Percentiles rank a stretch among this genome's conserved stretches.
These are phyloP conservation scores for Gymnoscopelus microlampas DNA, from an alignment of 2,797 vertebrate species.

Conservation along the genomic window DNA sequence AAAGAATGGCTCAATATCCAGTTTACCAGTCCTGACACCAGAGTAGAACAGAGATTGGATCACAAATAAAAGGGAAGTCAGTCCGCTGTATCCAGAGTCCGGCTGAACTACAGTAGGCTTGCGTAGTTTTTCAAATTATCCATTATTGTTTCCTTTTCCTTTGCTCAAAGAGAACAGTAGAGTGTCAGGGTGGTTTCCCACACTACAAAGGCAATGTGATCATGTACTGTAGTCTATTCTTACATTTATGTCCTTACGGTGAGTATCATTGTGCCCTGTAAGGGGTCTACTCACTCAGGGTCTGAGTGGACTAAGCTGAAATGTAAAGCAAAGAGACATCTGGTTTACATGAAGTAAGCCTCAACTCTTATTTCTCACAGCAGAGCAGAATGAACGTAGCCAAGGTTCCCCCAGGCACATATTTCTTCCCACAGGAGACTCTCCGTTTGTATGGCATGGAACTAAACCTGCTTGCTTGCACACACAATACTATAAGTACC, in stretches of 20 bases:
- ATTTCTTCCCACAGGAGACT: constrained; percentile 76
- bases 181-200: constrained; percentile 13
- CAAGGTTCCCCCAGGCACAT: constrained; percentile 70
- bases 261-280: constrained; percentile 28
- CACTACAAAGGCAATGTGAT: constrained; percentile 13
- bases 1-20: not conserved
- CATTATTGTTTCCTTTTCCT: constrained; percentile 12
- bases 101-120: too few relatives aligned
- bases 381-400: constrained; percentile 71
- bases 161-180: constrained; percentile 28
- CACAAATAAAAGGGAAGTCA: too few relatives aligned
- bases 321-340: constrained; percentile 76
- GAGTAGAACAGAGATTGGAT: too few relatives aligned
- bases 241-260: constrained; percentile 45
- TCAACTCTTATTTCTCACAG: constrained; percentile 76
- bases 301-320: constrained; percentile 56
- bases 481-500: constrained; percentile 13
- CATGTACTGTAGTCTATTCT: constrained; percentile 12
- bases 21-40: not conserved
- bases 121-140: not conserved
- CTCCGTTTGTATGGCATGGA: constrained; percentile 61
- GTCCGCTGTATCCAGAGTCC: too few relatives aligned
- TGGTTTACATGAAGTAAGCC: constrained; percentile 82
- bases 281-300: constrained; percentile 41
- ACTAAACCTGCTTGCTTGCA: constrained; percentile 48